Evolutionary conservation across 1,140 invertebrate genomes (phyloP).

Genomic region (Brachionus sp.): DNA sequence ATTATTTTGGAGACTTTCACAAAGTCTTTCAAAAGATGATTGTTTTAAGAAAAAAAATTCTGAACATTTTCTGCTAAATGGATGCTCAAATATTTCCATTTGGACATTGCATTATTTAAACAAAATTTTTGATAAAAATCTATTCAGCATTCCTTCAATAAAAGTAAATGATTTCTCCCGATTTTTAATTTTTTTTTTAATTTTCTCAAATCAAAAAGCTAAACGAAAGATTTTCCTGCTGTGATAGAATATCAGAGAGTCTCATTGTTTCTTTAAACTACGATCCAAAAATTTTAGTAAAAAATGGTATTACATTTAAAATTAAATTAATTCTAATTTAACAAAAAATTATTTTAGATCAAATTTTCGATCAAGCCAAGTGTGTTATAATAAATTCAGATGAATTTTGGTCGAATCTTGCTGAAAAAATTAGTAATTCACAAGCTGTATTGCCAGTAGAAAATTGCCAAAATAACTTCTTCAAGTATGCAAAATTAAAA

Average conservation of each 20-base stretch:
- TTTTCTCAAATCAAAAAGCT: neutral
- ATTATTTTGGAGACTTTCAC: neutral
- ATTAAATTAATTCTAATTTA: too few relatives aligned
- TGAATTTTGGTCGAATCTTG: neutral
- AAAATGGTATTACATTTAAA: too few relatives aligned
- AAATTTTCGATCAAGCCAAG: neutral
- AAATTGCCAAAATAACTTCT: neutral
- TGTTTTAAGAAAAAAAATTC: neutral
- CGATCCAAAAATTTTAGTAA: neutral
- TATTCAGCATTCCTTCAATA: neutral
- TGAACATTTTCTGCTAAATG: neutral
- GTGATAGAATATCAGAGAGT: neutral
- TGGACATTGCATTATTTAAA: neutral
- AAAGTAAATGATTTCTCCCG: neutral
- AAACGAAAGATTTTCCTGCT: neutral
- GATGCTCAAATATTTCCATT: neutral
- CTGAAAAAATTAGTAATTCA: neutral
- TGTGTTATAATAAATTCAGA: neutral
- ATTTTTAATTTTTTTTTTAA: too few relatives aligned
- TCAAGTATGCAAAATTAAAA: neutral
- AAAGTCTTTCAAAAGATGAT: neutral
- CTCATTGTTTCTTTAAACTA: neutral
- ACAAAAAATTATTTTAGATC: neutral
- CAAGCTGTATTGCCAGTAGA: neutral
- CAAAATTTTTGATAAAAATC: neutral